phyloP scores from a whole-genome alignment of 1,140 invertebrate genomes.

The Aradophagus sp. region DNA sequence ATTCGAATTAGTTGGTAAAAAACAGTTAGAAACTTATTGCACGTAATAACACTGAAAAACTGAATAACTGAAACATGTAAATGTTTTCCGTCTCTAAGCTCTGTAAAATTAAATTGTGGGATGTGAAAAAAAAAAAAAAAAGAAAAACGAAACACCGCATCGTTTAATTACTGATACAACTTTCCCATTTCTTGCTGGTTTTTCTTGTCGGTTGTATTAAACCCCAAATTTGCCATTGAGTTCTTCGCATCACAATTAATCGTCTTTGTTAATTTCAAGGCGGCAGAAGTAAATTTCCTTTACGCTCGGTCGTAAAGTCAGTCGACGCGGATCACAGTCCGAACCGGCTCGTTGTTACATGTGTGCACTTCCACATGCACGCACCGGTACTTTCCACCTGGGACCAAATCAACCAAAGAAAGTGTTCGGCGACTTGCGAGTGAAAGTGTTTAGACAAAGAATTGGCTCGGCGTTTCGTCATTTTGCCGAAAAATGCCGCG shows the following conservation, averaged over 20 bases:
- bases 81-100: no score
- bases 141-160: no score
- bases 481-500: conserved; percentile 43
- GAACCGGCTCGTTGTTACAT: conserved; percentile 32
- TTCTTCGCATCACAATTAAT: not conserved
- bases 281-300: conserved; percentile 11
- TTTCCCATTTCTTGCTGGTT: no score
- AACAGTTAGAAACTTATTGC: no score
- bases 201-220: no score
- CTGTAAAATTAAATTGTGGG: no score
- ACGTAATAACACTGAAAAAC: no score
- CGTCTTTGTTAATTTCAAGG: conserved; percentile 9
- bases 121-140: no score
- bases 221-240: no score
- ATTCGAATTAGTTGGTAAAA: no score
- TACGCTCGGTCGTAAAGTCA: conserved; percentile 6
- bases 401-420: conserved; percentile 71
- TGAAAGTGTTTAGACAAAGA: conserved; percentile 66
- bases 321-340: conserved; percentile 2
- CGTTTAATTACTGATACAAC: no score
- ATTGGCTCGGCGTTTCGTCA: conserved; percentile 28
- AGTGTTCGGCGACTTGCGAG: conserved; percentile 66
- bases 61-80: no score
- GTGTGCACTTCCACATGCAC: conserved; percentile 36
- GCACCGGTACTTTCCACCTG: conserved; percentile 67